Evolutionary conservation across 2,888 invertebrate genomes (phyloP), one percentile per base, ranked within the genome.

Genomic region (Auanema freiburgensis): DNA sequence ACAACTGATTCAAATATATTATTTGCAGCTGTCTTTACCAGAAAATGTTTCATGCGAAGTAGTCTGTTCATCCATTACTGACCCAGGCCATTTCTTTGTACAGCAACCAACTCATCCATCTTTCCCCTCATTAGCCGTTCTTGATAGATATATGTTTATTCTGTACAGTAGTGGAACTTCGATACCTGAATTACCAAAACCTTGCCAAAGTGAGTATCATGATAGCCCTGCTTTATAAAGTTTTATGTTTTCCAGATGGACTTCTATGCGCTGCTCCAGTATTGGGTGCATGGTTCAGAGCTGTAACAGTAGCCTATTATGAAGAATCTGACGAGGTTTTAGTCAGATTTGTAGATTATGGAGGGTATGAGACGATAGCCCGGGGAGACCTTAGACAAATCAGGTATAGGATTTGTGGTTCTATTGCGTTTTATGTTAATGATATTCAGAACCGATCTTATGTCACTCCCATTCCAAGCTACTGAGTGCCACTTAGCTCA

Each of bases 71-170:
- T 90, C 91, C 79, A 89, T 94, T 83, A 89, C 92, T 71, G 89
- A 90, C 71, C 91, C 93, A 57, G 90, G 91, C 50, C 93, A 93
- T 85, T 88, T 97, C 84, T 97, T 96, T 87, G 88, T 98, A 16
- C 96, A 96, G 85, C 91, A 94, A 85, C 94, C 93, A 2, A 90
- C 92, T 65, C 96, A 97, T 87, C 95, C 96, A 6, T 90, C 93
- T 51, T 93, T 91, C 87, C 91, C 91, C 18, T 89, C 90, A 63
- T 88, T 76, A 58, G 59, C 67, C 40, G 66, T 65, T 40, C 60
- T 76, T 11, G 76, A 74, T 57, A 60, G 69, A 65, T 76, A 88
- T 84, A 92, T 97, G 90, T 90, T 89, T 77, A 87, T 88, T 66
- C 90, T 91, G 70, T 97, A 97, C 86, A 88, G 89, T 70, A 67